These are phyloP conservation scores for Chironomus tentans DNA, from an alignment of 2,888 invertebrate genomes.

Conservation along the genomic window DNA sequence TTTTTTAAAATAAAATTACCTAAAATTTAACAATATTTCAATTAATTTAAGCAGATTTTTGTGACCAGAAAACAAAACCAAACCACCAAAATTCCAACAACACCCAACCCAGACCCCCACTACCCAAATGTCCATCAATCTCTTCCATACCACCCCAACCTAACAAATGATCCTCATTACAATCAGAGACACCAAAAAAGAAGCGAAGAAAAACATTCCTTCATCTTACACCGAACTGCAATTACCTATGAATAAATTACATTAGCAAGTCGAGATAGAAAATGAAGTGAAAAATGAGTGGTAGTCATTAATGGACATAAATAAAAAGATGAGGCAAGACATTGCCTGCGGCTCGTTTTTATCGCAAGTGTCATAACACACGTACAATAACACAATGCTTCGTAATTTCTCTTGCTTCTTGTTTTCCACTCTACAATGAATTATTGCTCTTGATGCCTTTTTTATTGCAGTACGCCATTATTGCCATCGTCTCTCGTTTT, in stretches of 20 bases:
- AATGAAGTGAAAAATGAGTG: background rate
- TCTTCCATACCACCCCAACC: background rate
- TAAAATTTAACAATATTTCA: no score
- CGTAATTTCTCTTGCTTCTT: background rate
- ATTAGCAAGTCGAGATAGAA: background rate
- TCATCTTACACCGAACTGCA: no score
- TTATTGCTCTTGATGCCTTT: background rate
- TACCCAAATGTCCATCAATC: no score
- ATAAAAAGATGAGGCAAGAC: background rate
- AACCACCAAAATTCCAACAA: no score
- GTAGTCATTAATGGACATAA: background rate
- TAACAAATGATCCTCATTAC: background rate
- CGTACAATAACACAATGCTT: background rate
- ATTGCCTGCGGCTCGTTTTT: background rate
- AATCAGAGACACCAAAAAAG: background rate
- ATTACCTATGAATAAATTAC: no score
- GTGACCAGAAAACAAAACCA: no score
- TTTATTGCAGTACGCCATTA: no score
- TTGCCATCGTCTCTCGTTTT: background rate
- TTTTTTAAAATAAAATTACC: no score
- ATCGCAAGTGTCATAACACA: background rate
- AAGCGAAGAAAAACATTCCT: no score
- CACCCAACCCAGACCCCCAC: no score
- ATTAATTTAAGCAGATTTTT: no score
- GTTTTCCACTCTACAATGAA: background rate